Evolutionary conservation across 2,797 vertebrate species (phyloP).

Genomic region (Coregonus ussuriensis): DNA sequence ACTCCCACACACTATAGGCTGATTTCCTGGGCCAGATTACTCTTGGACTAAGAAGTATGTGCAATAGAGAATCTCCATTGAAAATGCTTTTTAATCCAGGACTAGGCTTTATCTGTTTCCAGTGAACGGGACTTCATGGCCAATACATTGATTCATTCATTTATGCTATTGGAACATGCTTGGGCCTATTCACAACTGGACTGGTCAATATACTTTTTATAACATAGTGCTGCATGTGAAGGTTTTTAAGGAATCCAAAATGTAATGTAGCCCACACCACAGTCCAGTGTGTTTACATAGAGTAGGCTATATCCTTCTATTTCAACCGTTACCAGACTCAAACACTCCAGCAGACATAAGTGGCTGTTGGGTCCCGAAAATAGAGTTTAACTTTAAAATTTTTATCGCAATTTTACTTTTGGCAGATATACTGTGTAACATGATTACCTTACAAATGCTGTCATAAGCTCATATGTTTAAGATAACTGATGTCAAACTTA

Average conservation of each 20-base stretch:
- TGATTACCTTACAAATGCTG: not conserved
- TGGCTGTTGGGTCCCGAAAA: not conserved
- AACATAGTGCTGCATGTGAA: no score
- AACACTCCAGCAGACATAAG: not conserved
- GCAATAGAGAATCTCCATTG: not conserved
- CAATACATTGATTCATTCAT: no score
- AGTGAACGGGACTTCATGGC: no score
- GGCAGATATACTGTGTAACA: not conserved
- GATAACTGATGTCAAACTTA: not conserved
- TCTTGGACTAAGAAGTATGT: not conserved
- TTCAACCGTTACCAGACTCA: not conserved
- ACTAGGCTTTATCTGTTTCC: not conserved
- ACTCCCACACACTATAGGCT: not conserved
- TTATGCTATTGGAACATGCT: not conserved
- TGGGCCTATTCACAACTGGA: not conserved
- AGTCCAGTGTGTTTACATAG: not conserved
- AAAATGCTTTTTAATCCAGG: not conserved
- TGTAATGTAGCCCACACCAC: not conserved
- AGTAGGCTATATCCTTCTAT: not conserved
- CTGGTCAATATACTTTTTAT: no score
- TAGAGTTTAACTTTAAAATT: not conserved
- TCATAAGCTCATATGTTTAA: not conserved
- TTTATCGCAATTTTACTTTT: not conserved
- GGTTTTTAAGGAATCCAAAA: no score
- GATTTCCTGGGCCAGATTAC: not conserved